These are phyloP conservation scores for Enteromius argenteus DNA, from an alignment of 2,797 vertebrate genomes.

Conservation along the genomic window DNA sequence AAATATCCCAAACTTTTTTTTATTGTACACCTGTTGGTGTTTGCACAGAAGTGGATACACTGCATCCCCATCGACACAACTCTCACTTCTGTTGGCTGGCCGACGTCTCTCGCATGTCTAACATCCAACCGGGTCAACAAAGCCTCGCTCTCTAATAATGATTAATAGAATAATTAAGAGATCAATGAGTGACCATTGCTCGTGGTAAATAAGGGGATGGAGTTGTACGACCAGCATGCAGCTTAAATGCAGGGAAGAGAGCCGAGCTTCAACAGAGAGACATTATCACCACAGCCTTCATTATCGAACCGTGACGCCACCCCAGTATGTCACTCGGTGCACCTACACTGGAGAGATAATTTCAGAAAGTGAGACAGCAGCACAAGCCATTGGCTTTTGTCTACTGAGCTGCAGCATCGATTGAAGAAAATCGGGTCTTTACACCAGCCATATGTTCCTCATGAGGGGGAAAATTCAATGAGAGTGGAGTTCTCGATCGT, in stretches of 20 bases:
- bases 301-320: slow-evolving; percentile 52
- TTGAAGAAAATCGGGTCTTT: slow-evolving; percentile 51
- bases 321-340: slow-evolving; percentile 42
- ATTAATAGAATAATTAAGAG: slow-evolving; percentile 64
- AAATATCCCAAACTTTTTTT: too few relatives aligned
- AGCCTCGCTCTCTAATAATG: slow-evolving; percentile 61
- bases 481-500: slow-evolving; percentile 31
- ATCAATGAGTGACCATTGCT: slow-evolving; percentile 60
- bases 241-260: slow-evolving; percentile 34
- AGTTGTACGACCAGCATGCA: slow-evolving; percentile 29
- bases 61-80: neutral
- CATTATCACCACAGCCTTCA: slow-evolving; percentile 60
- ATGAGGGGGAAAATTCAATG: slow-evolving; percentile 49
- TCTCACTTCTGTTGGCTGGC: neutral
- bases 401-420: slow-evolving; percentile 52
- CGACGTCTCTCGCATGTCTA: slow-evolving; percentile 13
- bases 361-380: slow-evolving; percentile 52
- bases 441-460: slow-evolving; percentile 47
- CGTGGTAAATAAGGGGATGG: slow-evolving; percentile 52
- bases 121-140: slow-evolving; percentile 35
- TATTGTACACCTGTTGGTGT: slow-evolving; percentile 24
- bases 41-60: slow-evolving; percentile 20
- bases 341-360: slow-evolving; percentile 51
- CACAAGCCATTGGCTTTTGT: slow-evolving; percentile 55
- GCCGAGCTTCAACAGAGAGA: slow-evolving; percentile 57